Conservation (phyloP, 2,888 invertebrate species). For the Drosophila greeni region DNA sequence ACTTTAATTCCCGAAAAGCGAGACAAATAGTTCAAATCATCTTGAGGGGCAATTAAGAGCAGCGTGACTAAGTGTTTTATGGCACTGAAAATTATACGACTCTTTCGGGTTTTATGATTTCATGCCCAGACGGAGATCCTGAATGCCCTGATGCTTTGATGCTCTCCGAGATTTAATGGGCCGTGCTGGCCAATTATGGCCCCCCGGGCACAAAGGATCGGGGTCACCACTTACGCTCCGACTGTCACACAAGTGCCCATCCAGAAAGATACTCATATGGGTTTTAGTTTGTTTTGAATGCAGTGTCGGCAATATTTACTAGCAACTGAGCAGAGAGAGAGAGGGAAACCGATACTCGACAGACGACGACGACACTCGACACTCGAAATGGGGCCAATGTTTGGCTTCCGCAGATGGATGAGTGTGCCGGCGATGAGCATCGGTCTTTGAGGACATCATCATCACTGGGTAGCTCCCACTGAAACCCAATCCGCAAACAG, state of each 20-base stretch:
- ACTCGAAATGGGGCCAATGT: conserved; percentile 41
- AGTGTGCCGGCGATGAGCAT: conserved; percentile 1
- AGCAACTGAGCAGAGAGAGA: conserved; percentile 5
- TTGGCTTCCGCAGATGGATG: conserved; percentile 24
- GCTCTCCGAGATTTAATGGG: conserved; percentile 58
- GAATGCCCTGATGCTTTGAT: conserved; percentile 1
- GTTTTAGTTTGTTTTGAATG: conserved; percentile 31
- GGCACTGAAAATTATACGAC: conserved; percentile 54
- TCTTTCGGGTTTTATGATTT: conserved; percentile 37
- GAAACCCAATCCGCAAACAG: conserved; percentile 33
- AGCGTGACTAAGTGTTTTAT: conserved; percentile 59
- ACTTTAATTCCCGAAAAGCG: conserved; percentile 26
- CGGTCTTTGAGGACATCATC: conserved; percentile 13
- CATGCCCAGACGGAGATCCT: conserved; percentile 5
- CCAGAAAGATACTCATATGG: conserved; percentile 18
- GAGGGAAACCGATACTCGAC: conserved; percentile 58
- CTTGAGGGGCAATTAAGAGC: conserved; percentile 61
- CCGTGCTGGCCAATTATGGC: conserved; percentile 58
- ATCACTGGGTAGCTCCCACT: background rate
- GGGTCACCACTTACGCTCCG: conserved; percentile 37
- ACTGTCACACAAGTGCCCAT: conserved; percentile 12
- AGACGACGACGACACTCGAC: conserved; percentile 26
- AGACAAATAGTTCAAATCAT: conserved; percentile 59
- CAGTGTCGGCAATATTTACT: conserved; percentile 47
- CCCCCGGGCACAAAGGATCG: conserved; percentile 29